Evolutionary conservation across 2,797 vertebrate species (phyloP).

Genomic region (Fistularia tabacaria): DNA sequence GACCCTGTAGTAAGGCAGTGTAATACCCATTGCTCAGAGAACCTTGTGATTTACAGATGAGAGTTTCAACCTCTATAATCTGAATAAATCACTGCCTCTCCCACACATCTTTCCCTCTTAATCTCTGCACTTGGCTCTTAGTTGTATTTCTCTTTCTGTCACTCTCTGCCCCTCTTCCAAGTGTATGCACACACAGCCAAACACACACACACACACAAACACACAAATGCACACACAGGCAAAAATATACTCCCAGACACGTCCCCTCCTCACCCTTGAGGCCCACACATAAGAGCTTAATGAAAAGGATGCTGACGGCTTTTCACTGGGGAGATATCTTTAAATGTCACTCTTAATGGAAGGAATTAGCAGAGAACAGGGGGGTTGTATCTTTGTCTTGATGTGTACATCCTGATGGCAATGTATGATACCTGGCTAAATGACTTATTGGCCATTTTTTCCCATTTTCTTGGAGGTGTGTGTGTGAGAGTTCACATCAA

Average conservation of each 20-base stretch:
- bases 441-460: constrained; percentile 28
- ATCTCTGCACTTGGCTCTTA: constrained; percentile 23
- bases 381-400: constrained; percentile 34
- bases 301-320: constrained; percentile 63
- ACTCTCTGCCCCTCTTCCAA: constrained; percentile 8
- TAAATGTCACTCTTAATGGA: constrained; percentile 69
- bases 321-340: constrained; percentile 58
- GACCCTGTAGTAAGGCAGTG: constrained; percentile 39
- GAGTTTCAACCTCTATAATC: constrained; percentile 39
- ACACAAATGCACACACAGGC: constrained; percentile 7
- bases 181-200: background rate
- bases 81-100: constrained; percentile 30
- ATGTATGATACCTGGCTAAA: constrained; percentile 30
- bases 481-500: constrained; percentile 8
- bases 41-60: constrained; percentile 54
- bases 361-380: constrained; percentile 51
- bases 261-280: constrained; percentile 44
- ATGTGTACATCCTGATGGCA: constrained; percentile 37
- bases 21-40: constrained; percentile 40
- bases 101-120: constrained; percentile 17
- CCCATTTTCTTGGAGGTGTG: background rate
- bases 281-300: constrained; percentile 65
- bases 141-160: constrained; percentile 6
- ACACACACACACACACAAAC: constrained; percentile 23
- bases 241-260: constrained; percentile 27